Base-by-base conservation (phyloP, 2,113 vertebrate species). In the Mesitornis unicolor region DNA sequence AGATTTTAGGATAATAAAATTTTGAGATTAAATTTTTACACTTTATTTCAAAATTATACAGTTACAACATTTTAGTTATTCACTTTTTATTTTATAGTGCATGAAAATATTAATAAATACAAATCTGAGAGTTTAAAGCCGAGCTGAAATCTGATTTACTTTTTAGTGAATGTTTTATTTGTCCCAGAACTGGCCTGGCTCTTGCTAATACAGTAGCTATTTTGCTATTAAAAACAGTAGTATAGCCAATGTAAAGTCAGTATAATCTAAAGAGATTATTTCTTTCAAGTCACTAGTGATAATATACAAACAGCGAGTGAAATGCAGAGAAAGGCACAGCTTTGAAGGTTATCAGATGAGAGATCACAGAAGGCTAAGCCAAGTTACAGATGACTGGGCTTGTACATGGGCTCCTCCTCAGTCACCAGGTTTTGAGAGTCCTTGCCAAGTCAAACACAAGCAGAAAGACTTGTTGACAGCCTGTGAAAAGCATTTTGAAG, bases 371-470 rank as follows among this genome's bases (percentile, higher is more conserved):
- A 75, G 57, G n/a, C 54, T 54, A 43, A 75, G 38, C 60, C 84
- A 76, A 78, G 57, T 45, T 53, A 67, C 76, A 93, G 91, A 68
- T 47, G 90, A 85, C 79, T 77, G 71, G 84, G 76, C 87, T 96
- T 95, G 94, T 61, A 60, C 6, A 1, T 7, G 25, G 63, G 31
- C 61, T 84, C 75, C 93, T 95, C 91, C 14, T 4, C 33, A 33
- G 75, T 64, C 45, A 81, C 59, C 81, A 7, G 8, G 79, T 90
- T 95, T 93, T 90, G 38, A 91, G 82, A 51, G 70, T 45, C 71
- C 18, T 33, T 82, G 95, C 84, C 96, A 96, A 97, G 75, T 57
- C 89, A 95, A 96, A 94, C 64, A 86, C 63, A 95, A 91, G 87
- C 63, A 76, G n/a, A 51, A 80, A 90, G 78, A 51, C 33, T n/a